Percentiles rank a stretch among this genome's conserved stretches.
Evolutionary conservation across 2,888 invertebrate genomes (phyloP).

Genomic region (Salticus scenicus): DNA sequence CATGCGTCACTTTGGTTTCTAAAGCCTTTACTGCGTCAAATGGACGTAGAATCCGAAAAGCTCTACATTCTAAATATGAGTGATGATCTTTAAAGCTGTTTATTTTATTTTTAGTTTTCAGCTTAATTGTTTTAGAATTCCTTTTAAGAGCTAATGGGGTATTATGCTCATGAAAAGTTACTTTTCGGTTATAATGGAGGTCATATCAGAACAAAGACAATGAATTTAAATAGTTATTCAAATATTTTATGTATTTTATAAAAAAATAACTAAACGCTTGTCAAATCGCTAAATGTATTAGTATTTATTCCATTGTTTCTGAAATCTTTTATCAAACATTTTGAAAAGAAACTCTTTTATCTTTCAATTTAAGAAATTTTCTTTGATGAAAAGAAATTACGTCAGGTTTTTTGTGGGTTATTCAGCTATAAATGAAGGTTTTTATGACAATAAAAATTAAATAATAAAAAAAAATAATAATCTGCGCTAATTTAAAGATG

Average conservation of each 20-base stretch:
- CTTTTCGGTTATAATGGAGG: neutral
- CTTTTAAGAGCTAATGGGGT: conserved; percentile 42
- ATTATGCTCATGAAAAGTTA: conserved; percentile 13
- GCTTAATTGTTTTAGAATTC: conserved; percentile 30
- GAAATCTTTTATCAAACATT: neutral
- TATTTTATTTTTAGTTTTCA: no score
- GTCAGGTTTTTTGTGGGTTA: no score
- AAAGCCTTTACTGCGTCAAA: conserved; percentile 19
- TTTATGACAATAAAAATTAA: no score
- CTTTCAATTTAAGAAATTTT: neutral
- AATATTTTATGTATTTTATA: neutral
- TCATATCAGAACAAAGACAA: neutral
- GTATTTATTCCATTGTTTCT: neutral
- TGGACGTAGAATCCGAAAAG: conserved; percentile 1
- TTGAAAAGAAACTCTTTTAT: neutral
- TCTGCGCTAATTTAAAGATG: no score
- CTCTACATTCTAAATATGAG: conserved; percentile 14
- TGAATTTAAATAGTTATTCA: neutral
- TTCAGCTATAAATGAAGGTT: no score
- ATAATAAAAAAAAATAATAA: no score
- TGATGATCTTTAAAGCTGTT: conserved; percentile 32
- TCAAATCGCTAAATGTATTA: neutral
- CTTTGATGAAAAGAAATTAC: neutral
- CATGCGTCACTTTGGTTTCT: conserved; percentile 39
- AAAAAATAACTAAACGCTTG: neutral